Percentiles rank a stretch among this genome's conserved stretches.
These are phyloP conservation scores for Cercopithecus petaurista DNA, from an alignment of 2,797 vertebrate genomes.

Conservation along the genomic window DNA sequence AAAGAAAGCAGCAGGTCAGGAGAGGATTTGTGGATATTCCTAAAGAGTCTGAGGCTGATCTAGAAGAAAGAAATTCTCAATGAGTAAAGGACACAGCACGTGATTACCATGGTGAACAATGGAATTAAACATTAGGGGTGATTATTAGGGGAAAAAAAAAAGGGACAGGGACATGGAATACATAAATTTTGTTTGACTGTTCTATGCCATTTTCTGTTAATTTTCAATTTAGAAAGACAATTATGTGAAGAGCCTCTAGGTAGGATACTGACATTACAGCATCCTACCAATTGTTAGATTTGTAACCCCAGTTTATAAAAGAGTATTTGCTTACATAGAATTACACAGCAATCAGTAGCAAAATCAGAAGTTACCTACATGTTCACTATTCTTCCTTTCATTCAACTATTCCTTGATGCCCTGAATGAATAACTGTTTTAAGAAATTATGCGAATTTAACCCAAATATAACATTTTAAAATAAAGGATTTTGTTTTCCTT, in stretches of 20 bases:
- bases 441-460: neutral
- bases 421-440: neutral
- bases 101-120: neutral
- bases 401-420: neutral
- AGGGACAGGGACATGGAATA: neutral
- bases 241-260: neutral
- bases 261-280: neutral
- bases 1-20: neutral
- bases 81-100: neutral
- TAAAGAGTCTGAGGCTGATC: neutral
- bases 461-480: neutral
- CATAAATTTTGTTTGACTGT: neutral
- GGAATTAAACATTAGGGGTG: neutral
- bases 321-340: neutral
- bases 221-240: neutral
- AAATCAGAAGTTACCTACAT: neutral
- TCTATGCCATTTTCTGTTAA: neutral
- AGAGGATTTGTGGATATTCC: neutral
- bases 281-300: neutral
- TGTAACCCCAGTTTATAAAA: neutral
- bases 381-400: neutral
- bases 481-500: neutral
- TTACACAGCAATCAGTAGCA: neutral
- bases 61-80: neutral
- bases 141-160: neutral